Conservation (phyloP, 2,888 invertebrate genomes). For the Tetragonula carbonaria region DNA sequence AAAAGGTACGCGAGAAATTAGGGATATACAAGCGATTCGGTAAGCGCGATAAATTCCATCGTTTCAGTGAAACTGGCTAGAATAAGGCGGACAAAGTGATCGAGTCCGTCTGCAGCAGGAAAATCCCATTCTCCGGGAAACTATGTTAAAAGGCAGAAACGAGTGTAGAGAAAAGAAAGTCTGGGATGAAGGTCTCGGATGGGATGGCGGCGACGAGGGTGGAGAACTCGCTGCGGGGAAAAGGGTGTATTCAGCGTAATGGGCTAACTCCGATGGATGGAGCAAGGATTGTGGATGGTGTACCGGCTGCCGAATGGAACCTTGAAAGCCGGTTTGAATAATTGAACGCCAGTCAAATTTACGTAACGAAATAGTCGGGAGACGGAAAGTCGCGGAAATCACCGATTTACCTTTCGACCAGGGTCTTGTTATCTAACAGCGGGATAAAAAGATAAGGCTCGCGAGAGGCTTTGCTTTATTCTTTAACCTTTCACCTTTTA, state of each 20-base stretch:
- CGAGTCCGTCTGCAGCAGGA: conserved; percentile 32
- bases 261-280: conserved; percentile 34
- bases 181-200: not conserved
- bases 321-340: conserved; percentile 63
- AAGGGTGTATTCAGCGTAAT: conserved; percentile 61
- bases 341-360: conserved; percentile 69
- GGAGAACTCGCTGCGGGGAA: conserved; percentile 11
- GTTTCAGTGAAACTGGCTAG: conserved; percentile 50
- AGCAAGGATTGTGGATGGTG: conserved; percentile 45
- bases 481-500: not conserved
- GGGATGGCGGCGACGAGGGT: not conserved
- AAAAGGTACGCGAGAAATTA: conserved; percentile 43
- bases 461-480: not conserved
- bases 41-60: conserved; percentile 56
- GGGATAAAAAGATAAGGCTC: not conserved
- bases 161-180: conserved; percentile 53
- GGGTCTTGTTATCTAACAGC: conserved; percentile 29
- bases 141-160: conserved; percentile 66
- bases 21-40: conserved; percentile 12
- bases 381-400: conserved; percentile 60
- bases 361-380: conserved; percentile 59
- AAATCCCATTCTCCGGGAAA: conserved; percentile 62
- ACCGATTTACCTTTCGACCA: conserved; percentile 32
- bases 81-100: conserved; percentile 55
- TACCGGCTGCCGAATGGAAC: conserved; percentile 58